Evolutionary conservation across 2,888 invertebrate genomes (phyloP).

Genomic region (Oligia latruncula): DNA sequence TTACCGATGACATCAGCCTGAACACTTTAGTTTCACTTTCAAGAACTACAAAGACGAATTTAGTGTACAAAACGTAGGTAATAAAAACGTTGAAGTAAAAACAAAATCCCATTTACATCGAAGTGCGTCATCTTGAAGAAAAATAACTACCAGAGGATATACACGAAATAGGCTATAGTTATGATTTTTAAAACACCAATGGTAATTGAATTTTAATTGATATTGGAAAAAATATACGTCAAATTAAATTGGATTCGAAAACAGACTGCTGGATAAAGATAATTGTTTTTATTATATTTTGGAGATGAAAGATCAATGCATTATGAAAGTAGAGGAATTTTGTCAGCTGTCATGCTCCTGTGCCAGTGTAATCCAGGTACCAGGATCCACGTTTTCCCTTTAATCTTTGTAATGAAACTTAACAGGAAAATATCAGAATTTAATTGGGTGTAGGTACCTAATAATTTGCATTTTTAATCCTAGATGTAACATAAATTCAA

Average conservation of each 20-base stretch:
- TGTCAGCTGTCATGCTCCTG: background rate
- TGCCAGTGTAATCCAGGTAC: background rate
- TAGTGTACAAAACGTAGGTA: constrained; percentile 32
- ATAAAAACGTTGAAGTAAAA: constrained; percentile 40
- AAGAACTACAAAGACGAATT: constrained; percentile 44
- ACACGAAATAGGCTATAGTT: constrained; percentile 2
- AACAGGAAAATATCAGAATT: background rate
- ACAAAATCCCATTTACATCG: constrained; percentile 26
- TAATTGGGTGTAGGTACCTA: background rate
- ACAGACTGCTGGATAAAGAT: constrained; percentile 27
- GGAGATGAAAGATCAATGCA: constrained; percentile 11
- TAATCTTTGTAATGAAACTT: background rate
- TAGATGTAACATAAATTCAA: background rate
- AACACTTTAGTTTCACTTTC: constrained; percentile 54
- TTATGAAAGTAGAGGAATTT: constrained; percentile 1
- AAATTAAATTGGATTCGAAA: constrained; percentile 48
- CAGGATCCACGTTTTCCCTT: background rate
- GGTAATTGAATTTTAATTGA: constrained; percentile 34
- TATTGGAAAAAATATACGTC: constrained; percentile 30
- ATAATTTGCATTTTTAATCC: background rate
- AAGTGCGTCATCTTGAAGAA: constrained; percentile 41
- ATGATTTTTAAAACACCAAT: background rate
- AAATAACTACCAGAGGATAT: constrained; percentile 9
- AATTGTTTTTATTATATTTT: constrained; percentile 24
- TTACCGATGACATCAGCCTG: constrained; percentile 48